Conservation (phyloP, 2,888 invertebrate species). For the Dimorphilus gyrociliatus region DNA sequence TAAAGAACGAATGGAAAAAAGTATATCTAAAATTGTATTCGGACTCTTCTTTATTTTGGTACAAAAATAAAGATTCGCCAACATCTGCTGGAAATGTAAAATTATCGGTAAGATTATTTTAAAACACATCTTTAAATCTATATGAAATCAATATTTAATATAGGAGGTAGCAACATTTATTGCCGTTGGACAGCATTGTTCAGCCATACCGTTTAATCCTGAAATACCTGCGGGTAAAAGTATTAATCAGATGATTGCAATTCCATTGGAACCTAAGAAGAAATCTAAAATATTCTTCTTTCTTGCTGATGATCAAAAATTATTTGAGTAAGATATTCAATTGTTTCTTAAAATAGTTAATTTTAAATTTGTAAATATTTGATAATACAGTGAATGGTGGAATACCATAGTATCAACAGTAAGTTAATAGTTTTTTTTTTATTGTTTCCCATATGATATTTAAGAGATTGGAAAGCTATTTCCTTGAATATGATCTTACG, state of each 20-base stretch:
- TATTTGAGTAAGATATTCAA: slow-evolving; percentile 52
- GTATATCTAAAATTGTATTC: slow-evolving; percentile 68
- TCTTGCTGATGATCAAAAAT: slow-evolving; percentile 57
- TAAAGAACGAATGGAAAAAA: slow-evolving; percentile 64
- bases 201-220: slow-evolving; percentile 57
- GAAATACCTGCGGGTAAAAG: slow-evolving; percentile 48
- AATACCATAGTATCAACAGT: too few relatives aligned
- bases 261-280: slow-evolving; percentile 48
- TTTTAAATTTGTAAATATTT: too few relatives aligned
- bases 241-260: slow-evolving; percentile 57
- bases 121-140: not conserved
- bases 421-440: too few relatives aligned
- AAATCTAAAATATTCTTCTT: slow-evolving; percentile 63
- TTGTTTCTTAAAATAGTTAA: too few relatives aligned
- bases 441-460: too few relatives aligned
- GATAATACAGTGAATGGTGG: too few relatives aligned
- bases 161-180: slow-evolving; percentile 59
- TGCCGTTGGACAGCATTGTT: slow-evolving; percentile 63
- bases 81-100: slow-evolving; percentile 43
- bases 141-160: slow-evolving; percentile 2
- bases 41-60: slow-evolving; percentile 67
- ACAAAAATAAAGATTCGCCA: slow-evolving; percentile 48
- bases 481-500: too few relatives aligned
- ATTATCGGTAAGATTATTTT: slow-evolving; percentile 33
- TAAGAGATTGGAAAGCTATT: too few relatives aligned